Evolutionary conservation across 2,113 vertebrate genomes (phyloP), one percentile per base, ranked within the genome.

Genomic region (Gymnocephalus cernua): DNA sequence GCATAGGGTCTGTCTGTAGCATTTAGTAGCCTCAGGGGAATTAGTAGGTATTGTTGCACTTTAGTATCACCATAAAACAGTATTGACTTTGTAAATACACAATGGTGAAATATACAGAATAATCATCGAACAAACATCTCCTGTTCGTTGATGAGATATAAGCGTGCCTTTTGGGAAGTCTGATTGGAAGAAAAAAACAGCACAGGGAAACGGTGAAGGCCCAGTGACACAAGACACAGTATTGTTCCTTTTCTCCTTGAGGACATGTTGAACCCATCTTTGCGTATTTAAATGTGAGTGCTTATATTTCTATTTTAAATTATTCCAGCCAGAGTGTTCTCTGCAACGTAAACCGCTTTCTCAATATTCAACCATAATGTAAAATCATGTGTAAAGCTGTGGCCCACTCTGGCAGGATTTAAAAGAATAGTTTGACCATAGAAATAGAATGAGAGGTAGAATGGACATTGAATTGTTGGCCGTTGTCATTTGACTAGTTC

Each of bases 1-100:
- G 63, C 79, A 82, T 65, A 69, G 74, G 47, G 48, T 81, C 45
- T 44, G 61, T 74, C 53, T 74, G 79, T 57, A 67, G 66, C 16
- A 58, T 2, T 50, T 64, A 75, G 29, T 12, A 70, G 35, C 19
- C 10, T 27, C 23, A 0, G n/a, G 23, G 14, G 64, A 77, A n/a
- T 54, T 12, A 77, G 65, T 41, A 19, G 2, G 38, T 53, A 59
- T 59, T 63, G 71, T 32, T 85, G 66, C 45, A 51, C 27, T 77
- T 78, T 35, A 51, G 4, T 56, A 23, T 76, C 18, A 77, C 41
- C 2, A 1, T 71, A 54, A 51, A 38, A 54, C 15, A 19, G 32
- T 54, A 9, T 11, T 57, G 53, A 21, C 66, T 66, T 45, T n/a
- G 8, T 74, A 59, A 58, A 69, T 29, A n/a, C 38, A 29, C 27